Base-by-base conservation (phyloP, 1,140 invertebrate genomes). In the Drosophila azteca region DNA sequence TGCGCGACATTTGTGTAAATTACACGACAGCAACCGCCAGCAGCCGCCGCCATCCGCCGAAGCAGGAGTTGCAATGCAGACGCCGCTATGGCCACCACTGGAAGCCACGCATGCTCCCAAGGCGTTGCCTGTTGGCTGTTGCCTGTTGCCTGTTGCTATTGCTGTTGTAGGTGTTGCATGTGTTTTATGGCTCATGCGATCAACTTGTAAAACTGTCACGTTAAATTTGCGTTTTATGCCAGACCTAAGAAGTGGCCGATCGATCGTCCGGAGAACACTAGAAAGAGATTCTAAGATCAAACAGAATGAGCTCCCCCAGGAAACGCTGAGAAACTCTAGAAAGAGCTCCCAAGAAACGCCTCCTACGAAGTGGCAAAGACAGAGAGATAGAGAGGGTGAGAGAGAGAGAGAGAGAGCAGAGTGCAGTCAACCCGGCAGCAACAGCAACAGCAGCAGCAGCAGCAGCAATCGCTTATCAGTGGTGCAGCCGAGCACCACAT, bases 211-310 rank as follows among this genome's bases (percentile, higher is more conserved):
- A 82, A 89, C 79, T 88, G 83, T 88, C 83, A 88, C 83, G 76
- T 88, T 88, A 88, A 89, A 89, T 87, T 83, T 87, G 83, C 83
- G 83, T 83, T 87, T 87, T 83, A 88, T 87, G 83, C 68, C 83
- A 80, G 58, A 59, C 72, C 62, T 13, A 39, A 39, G 41, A 79
- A 72, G 54, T 54, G 43, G 39, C 55, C 55, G 46, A 35, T n/a
- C 62, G 49, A 29, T 31, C 61, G 26, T 53, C 7, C 48, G 48
- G 35, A 39, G 35, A 39, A 39, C 35, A 39, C 35, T 13, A 0
- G 11, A 39, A 39, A 13, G 0, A 39, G 35, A 39, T 64, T 52
- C 55, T 46, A 46, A 46, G 49, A 71, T 48, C 67, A 39, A 39
- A 49, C 31, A 13, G 31, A 35, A 11, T 9, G 8, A 35, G 31